Percentiles rank a stretch among this genome's conserved stretches.
Conservation (phyloP, 2,797 vertebrate genomes). For the Bradypodion pumilum region DNA sequence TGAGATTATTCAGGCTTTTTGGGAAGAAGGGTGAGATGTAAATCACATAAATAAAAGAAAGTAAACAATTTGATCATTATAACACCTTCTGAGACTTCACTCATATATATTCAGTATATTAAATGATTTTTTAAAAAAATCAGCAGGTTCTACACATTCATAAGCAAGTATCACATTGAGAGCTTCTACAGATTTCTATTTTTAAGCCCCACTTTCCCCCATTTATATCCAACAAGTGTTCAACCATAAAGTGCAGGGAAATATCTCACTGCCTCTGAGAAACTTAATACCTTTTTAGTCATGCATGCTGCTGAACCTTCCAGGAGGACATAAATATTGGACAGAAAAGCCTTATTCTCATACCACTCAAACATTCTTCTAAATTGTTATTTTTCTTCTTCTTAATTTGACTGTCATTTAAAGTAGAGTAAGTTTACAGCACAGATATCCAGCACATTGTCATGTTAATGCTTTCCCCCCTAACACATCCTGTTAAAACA, state of each 20-base stretch:
- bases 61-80: background rate
- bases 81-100: background rate
- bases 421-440: constrained; percentile 22
- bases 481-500: constrained; percentile 52
- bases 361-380: background rate
- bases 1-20: background rate
- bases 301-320: constrained; percentile 15
- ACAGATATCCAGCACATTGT: constrained; percentile 23
- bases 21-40: background rate
- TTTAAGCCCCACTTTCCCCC: constrained; percentile 12
- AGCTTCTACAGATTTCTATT: constrained; percentile 16
- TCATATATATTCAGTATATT: no score
- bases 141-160: constrained; percentile 3
- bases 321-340: background rate
- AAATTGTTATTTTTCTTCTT: background rate
- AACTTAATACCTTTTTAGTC: background rate
- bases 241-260: background rate
- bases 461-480: constrained; percentile 50
- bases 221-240: background rate
- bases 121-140: background rate
- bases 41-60: background rate
- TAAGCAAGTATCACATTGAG: background rate
- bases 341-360: background rate
- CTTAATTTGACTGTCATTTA: constrained; percentile 7
- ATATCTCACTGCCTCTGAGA: background rate